These are phyloP conservation scores for Strix uralensis DNA, from an alignment of 2,113 vertebrate species.

Conservation along the genomic window DNA sequence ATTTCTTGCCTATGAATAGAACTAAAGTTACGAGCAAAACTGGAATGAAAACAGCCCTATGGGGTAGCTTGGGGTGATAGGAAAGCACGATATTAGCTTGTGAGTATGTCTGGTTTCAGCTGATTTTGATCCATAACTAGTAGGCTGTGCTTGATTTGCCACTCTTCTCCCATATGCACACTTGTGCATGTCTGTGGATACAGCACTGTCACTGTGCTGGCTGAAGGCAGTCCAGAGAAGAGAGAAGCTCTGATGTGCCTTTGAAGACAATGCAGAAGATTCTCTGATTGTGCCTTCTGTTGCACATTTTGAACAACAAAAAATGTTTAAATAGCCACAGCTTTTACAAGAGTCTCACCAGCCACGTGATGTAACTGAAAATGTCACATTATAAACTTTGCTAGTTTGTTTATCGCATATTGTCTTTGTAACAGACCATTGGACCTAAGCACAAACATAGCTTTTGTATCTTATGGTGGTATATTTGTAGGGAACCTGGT, in stretches of 20 bases:
- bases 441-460: neutral
- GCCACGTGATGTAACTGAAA: neutral
- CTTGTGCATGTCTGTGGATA: neutral
- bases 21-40: neutral
- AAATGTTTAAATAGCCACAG: neutral
- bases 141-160: neutral
- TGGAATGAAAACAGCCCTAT: neutral
- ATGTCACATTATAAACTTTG: neutral
- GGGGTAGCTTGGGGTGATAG: neutral
- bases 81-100: neutral
- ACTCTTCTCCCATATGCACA: neutral
- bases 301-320: neutral
- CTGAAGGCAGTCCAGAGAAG: neutral
- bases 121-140: neutral
- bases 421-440: neutral
- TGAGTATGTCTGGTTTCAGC: neutral
- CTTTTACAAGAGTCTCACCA: neutral
- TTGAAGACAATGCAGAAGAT: neutral
- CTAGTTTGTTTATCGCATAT: neutral
- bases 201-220: neutral
- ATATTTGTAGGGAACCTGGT: neutral
- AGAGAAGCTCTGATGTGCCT: neutral
- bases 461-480: neutral
- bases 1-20: neutral
- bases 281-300: neutral